phyloP scores from a whole-genome alignment of 2,797 vertebrate genomes.

The Enteromius afrohamiltoni region DNA sequence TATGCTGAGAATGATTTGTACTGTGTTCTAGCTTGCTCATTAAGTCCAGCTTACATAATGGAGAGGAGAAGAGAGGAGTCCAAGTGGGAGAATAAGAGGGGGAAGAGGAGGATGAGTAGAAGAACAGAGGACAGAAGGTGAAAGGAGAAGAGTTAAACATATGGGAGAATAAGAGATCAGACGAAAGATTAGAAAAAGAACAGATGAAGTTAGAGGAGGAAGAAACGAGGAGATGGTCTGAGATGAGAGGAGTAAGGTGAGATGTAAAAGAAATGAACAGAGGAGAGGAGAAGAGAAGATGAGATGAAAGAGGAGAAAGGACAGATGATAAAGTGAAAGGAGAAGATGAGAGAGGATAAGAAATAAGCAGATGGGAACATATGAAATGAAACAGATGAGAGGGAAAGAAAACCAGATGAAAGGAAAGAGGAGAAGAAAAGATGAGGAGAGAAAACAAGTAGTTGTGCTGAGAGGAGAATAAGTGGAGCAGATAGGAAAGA shows the following conservation, averaged over 20 bases:
- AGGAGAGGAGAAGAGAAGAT: neutral
- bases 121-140: neutral
- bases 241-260: neutral
- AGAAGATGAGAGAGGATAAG: neutral
- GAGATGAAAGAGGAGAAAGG: neutral
- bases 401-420: neutral
- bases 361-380: neutral
- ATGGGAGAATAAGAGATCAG: neutral
- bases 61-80: neutral
- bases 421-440: neutral
- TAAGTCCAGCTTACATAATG: constrained; percentile 53
- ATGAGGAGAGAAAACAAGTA: neutral
- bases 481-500: neutral
- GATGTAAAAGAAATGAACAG: neutral
- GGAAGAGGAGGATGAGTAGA: neutral
- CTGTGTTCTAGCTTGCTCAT: constrained; percentile 28
- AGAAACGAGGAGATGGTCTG: neutral
- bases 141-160: neutral
- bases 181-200: neutral
- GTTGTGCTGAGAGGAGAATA: neutral
- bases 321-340: neutral
- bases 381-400: neutral
- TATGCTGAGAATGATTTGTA: constrained; percentile 45
- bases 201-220: neutral
- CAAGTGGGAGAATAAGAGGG: neutral